Evolutionary conservation across 1,140 invertebrate species (phyloP), one percentile per base, ranked within the genome.

Genomic region (Agrypnia vestita): DNA sequence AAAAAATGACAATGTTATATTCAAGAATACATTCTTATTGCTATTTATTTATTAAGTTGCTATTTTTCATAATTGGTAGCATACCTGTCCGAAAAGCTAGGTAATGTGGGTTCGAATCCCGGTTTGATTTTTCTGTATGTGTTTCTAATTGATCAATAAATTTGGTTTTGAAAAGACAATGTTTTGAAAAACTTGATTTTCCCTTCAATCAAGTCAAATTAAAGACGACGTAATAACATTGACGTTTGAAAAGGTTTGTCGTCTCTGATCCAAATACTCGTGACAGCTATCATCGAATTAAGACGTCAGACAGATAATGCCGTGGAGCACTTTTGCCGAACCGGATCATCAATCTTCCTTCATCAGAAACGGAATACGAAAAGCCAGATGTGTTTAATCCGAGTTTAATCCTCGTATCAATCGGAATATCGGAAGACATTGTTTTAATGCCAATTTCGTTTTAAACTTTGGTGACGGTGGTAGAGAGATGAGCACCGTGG

Each of bases 211-310:
- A 35, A 35, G 1, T 35, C 25, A 35, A 35, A 35, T 35, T 35
- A 35, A 35, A 35, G 1, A 35, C 6, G 25, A 35, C 25, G 6
- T 1, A 35, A 35, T 35, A 3, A 35, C 25, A 35, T 6, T 35
- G 25, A 35, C 25, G 8, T n/a, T n/a, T 71, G 15, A 25, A 71
- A 71, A 51, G 67, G 25, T 51, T 71, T 9, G 11, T 47, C 46
- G 19, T 46, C 47, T 4, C 47, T 71, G 67, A 15, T 51, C 47
- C 47, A 67, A 43, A 44, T 43, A 71, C 47, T 71, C 35, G 25
- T 35, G 75, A 69, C 61, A 77, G 61, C 47, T 77, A 62, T 77
- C 75, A 77, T 77, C 61, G 46, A 77, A 77, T 69, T 69, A 77
- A 77, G 75, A 64, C 75, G 47, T 67, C 62, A 43, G 49, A 11